Base-by-base conservation (phyloP, 2,113 vertebrate genomes). In the Mobula birostris region DNA sequence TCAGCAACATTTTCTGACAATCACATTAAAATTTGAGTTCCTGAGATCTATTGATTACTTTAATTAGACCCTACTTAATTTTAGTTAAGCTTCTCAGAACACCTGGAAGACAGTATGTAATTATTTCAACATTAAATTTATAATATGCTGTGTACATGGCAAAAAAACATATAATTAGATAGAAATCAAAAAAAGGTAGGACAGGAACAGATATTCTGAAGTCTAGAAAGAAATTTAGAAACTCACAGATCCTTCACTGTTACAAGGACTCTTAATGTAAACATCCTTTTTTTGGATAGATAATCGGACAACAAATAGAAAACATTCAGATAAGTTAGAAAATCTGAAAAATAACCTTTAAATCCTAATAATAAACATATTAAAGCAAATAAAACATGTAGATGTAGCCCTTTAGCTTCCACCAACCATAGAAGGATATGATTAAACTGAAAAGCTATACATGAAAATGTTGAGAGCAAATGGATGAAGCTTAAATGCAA, bases 191-290 rank as follows among this genome's bases (percentile, higher is more conserved):
- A 48, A 72, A 92, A 19, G 29, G 19, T 17, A 94, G 17, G 63
- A 80, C 21, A 66, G 29, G 27, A 66, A 66, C 29, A 78, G 94
- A 36, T 77, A 79, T 80, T 94, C 78, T 63, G 48, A 82, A 87
- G 66, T 2, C 21, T 14, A 87, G 82, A 87, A 94, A 96, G 95
- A 97, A 96, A 95, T 94, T 95, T 95, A 96, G 94, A 95, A 96
- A 98, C 98, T 99, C 98, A 99, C 98, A 98, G 98, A 98, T 97
- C 96, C 98, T 96, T 98, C 97, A 95, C 94, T 95, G 94, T 94
- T 92, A 97, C 97, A 98, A 95, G 97, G 97, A 97, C 97, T 98
- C 97, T 98, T 96, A 98, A 97, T 98, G 97, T 97, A 98, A 93
- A 98, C 97, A 98, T 96, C 97, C 98, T 98, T 98, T 88, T 79